These are phyloP conservation scores for Pygoscelis antarcticus DNA, from an alignment of 2,113 vertebrate genomes.

Conservation along the genomic window DNA sequence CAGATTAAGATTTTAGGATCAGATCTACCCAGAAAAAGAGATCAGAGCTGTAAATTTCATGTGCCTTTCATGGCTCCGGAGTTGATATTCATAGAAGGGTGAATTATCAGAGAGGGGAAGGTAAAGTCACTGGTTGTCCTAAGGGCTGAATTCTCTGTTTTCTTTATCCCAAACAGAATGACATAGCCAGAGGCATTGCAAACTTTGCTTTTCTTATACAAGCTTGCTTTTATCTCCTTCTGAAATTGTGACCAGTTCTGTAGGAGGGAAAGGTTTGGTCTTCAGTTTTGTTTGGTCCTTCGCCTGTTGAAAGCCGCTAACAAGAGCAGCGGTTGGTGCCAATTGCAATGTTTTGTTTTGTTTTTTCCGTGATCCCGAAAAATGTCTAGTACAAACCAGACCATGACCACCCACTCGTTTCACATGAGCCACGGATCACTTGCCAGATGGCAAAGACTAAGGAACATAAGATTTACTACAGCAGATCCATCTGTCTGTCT, in stretches of 20 bases:
- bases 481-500: not conserved
- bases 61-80: not conserved
- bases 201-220: not conserved
- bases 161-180: not conserved
- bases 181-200: not conserved
- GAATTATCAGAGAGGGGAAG: not conserved
- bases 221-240: not conserved
- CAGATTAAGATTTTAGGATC: not conserved
- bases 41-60: not conserved
- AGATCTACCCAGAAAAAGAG: not conserved
- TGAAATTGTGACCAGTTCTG: not conserved
- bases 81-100: not conserved
- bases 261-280: not conserved
- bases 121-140: not conserved
- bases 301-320: not conserved
- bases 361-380: constrained; percentile 33
- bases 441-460: constrained; percentile 51
- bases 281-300: constrained; percentile 41
- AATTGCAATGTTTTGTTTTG: constrained; percentile 32
- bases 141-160: not conserved
- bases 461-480: constrained; percentile 24
- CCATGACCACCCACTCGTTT: constrained; percentile 64
- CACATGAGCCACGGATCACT: constrained; percentile 28
- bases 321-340: constrained; percentile 12
- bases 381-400: constrained; percentile 41